phyloP scores from a whole-genome alignment of 2,797 vertebrate genomes.

The Eulemur albifrons region DNA sequence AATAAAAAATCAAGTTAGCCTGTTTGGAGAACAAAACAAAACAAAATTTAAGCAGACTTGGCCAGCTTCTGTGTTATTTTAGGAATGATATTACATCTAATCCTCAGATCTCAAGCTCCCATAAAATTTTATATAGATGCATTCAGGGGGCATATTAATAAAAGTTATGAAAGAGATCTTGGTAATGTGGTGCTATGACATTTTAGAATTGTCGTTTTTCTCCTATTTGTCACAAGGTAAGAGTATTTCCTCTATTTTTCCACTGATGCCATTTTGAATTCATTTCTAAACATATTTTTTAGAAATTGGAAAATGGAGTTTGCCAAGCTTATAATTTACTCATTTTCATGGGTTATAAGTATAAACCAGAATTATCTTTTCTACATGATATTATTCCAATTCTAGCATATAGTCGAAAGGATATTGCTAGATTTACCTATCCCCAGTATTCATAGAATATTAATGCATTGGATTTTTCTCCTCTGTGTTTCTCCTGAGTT shows the following conservation, averaged over 20 bases:
- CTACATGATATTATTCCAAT: conserved; percentile 32
- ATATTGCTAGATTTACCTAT: conserved; percentile 51
- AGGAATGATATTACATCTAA: background rate
- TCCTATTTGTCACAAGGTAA: conserved; percentile 15
- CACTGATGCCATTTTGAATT: conserved; percentile 32
- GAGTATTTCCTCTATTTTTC: background rate
- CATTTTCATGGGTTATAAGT: conserved; percentile 23
- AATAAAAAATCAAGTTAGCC: background rate
- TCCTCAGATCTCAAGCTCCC: background rate
- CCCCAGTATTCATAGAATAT: conserved; percentile 45
- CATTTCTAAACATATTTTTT: conserved; percentile 50
- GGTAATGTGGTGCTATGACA: background rate
- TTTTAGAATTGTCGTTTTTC: conserved; percentile 22
- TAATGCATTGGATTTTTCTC: conserved; percentile 50
- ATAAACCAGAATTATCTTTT: conserved; percentile 55
- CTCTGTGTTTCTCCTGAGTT: conserved; percentile 45
- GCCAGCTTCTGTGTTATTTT: background rate
- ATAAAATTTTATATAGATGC: background rate
- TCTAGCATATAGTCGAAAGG: conserved; percentile 41
- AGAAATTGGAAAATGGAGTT: conserved; percentile 53
- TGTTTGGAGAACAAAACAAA: background rate
- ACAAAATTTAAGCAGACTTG: background rate
- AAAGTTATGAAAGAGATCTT: background rate
- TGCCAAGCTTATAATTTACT: conserved; percentile 38
- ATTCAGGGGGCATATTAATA: background rate